phyloP scores from a whole-genome alignment of 2,797 vertebrate species.

The Tokudaia muenninki region DNA sequence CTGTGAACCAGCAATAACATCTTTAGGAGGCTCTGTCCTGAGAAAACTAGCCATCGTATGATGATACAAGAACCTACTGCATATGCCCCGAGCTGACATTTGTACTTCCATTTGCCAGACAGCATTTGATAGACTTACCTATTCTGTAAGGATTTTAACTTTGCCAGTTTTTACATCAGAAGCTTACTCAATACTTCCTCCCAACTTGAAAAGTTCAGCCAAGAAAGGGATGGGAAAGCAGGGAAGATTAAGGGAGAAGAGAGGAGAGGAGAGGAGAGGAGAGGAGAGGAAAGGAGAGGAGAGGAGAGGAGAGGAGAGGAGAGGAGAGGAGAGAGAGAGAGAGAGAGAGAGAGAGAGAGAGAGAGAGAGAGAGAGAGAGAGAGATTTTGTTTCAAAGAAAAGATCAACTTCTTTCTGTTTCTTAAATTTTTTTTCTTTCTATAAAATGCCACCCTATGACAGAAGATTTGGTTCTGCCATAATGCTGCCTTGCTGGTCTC shows the following conservation, averaged over 20 bases:
- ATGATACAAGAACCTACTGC: neutral
- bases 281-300: no score
- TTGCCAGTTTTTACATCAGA: conserved; percentile 67
- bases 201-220: conserved; percentile 70
- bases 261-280: no score
- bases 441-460: neutral
- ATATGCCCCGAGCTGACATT: neutral
- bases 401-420: conserved; percentile 36
- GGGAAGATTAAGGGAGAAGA: neutral
- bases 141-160: conserved; percentile 22
- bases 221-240: conserved; percentile 52
- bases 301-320: no score
- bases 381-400: conserved; percentile 33
- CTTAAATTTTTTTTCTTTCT: conserved; percentile 33
- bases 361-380: no score
- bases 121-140: neutral
- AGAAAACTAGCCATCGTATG: neutral
- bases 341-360: no score
- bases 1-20: neutral
- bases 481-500: neutral
- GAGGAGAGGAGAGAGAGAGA: no score
- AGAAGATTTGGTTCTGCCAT: neutral
- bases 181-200: conserved; percentile 69
- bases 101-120: neutral
- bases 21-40: neutral